Evolutionary conservation across 2,797 vertebrate genomes (phyloP).

Genomic region (Glossophaga mutica): DNA sequence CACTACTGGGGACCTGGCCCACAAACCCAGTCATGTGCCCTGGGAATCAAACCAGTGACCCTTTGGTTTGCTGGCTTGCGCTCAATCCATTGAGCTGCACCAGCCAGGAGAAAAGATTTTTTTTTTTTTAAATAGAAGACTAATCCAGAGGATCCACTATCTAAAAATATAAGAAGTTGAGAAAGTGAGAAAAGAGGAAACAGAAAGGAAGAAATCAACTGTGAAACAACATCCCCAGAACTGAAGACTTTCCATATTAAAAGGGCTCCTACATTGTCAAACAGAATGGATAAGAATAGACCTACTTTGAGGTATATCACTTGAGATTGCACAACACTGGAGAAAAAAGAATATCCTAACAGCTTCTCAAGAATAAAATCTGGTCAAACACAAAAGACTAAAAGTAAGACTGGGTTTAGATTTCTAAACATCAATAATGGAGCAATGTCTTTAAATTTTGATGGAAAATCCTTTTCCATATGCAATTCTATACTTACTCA

Average conservation of each 20-base stretch:
- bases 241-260: background rate
- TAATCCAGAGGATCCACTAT: background rate
- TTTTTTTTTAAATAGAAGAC: background rate
- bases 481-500: background rate
- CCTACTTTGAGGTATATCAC: background rate
- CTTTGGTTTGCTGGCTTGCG: no score
- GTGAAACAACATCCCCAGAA: background rate
- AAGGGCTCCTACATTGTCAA: background rate
- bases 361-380: background rate
- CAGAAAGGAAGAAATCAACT: background rate
- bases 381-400: background rate
- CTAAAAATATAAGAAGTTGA: background rate
- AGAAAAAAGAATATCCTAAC: background rate
- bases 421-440: background rate
- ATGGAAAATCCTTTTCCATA: background rate
- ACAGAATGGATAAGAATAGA: background rate
- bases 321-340: background rate
- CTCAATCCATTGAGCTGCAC: no score
- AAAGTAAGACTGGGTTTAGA: background rate
- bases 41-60: no score
- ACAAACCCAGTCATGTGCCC: no score
- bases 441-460: background rate
- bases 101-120: background rate
- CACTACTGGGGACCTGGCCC: no score
- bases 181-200: background rate